Evolutionary conservation across 2,888 invertebrate genomes (phyloP).

Genomic region (Apocheima hispidaria): DNA sequence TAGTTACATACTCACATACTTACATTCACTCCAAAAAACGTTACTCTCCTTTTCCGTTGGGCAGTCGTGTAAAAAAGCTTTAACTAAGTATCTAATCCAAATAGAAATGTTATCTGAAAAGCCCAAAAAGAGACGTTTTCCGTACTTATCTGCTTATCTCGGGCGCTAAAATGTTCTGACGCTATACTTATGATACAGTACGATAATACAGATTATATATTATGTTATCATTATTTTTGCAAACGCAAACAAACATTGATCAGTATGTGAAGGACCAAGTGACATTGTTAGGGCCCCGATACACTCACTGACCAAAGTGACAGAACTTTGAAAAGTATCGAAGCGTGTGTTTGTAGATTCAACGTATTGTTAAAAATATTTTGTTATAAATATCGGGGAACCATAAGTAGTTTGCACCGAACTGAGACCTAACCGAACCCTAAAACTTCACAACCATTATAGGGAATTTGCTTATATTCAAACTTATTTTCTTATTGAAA

Average conservation of each 20-base stretch:
- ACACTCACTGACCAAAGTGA: neutral
- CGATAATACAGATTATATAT: slow-evolving; percentile 14
- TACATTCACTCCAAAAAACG: too few relatives aligned
- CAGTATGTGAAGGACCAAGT: slow-evolving; percentile 1
- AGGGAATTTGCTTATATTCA: too few relatives aligned
- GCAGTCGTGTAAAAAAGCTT: neutral
- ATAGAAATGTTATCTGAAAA: slow-evolving; percentile 15
- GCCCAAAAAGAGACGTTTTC: slow-evolving; percentile 3
- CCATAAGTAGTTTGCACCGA: too few relatives aligned
- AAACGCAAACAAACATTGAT: slow-evolving; percentile 16
- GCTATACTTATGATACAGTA: neutral
- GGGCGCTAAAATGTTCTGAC: slow-evolving; percentile 19
- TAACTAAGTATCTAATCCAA: neutral
- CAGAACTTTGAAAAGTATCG: neutral
- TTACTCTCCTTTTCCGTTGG: too few relatives aligned
- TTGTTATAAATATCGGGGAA: too few relatives aligned
- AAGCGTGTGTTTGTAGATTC: too few relatives aligned
- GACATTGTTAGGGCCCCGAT: neutral
- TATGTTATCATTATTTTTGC: slow-evolving; percentile 27
- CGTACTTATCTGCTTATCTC: slow-evolving; percentile 9
- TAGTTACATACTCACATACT: too few relatives aligned
- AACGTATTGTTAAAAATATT: too few relatives aligned
- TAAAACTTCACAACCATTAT: too few relatives aligned
- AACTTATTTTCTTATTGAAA: too few relatives aligned
- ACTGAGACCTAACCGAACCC: too few relatives aligned